A percentile compares a stretch with the other conserved stretches of the same genome.
phyloP scores from a whole-genome alignment of 2,888 invertebrate species.

The Sphaeridia pumilis region DNA sequence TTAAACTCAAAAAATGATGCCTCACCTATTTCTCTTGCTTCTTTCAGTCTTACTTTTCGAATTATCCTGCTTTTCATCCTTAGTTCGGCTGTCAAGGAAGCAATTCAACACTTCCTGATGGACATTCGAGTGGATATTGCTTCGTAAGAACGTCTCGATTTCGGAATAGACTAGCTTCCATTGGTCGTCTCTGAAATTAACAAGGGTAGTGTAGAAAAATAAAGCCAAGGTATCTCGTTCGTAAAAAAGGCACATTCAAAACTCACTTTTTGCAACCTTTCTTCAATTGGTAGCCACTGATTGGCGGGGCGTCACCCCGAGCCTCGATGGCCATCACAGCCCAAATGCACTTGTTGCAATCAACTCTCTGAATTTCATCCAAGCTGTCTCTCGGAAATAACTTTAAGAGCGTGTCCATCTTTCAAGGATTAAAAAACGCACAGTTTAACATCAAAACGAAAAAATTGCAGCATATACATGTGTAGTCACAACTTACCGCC shows the following conservation, averaged over 20 bases:
- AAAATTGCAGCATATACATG: not conserved
- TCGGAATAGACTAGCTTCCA: conserved; percentile 85
- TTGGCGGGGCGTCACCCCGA: conserved; percentile 32
- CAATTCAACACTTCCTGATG: conserved; percentile 69
- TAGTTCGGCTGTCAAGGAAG: conserved; percentile 44
- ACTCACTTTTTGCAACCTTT: conserved; percentile 42
- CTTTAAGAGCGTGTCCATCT: conserved; percentile 24
- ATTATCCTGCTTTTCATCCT: conserved; percentile 7
- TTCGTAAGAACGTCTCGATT: conserved; percentile 67
- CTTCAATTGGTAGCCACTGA: conserved; percentile 39
- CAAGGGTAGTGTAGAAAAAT: not conserved
- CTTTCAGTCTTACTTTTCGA: not conserved
- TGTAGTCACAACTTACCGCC: conserved; percentile 26
- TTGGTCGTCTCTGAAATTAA: conserved; percentile 63
- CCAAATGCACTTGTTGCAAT: conserved; percentile 33
- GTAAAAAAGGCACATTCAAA: too few relatives aligned
- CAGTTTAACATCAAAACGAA: not conserved
- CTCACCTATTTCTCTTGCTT: conserved; percentile 2
- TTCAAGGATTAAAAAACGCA: too few relatives aligned
- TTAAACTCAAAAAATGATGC: too few relatives aligned
- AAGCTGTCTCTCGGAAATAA: conserved; percentile 27
- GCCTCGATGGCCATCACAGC: conserved; percentile 34
- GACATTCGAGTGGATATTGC: conserved; percentile 61
- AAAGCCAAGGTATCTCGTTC: not conserved
- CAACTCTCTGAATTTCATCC: conserved; percentile 28